Conservation (phyloP, 2,797 vertebrate species). For the Bucorvus abyssinicus region DNA sequence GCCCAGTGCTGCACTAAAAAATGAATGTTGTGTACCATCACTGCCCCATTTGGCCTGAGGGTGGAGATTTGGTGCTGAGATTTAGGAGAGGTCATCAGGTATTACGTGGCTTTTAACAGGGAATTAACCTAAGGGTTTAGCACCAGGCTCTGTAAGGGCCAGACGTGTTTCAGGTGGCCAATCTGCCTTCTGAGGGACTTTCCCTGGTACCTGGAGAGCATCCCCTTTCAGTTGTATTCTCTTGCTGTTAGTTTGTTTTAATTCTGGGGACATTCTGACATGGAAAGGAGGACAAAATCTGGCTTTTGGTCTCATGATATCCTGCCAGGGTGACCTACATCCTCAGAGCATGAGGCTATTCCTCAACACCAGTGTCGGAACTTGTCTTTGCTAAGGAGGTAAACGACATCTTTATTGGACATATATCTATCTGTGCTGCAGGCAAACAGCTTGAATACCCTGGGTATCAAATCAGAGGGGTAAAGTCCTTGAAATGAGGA, state of each 20-base stretch:
- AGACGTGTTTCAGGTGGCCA: neutral
- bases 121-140: neutral
- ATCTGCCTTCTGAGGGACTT: neutral
- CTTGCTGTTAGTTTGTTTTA: neutral
- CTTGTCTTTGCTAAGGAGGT: neutral
- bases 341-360: neutral
- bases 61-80: neutral
- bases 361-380: neutral
- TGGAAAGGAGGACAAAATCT: neutral
- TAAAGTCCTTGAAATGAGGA: neutral
- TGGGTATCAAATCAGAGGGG: neutral
- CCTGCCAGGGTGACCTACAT: neutral
- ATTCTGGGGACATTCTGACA: neutral
- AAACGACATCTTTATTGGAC: neutral
- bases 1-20: neutral
- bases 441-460: neutral
- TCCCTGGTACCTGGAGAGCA: neutral
- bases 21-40: rapidly evolving
- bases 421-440: neutral
- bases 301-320: neutral
- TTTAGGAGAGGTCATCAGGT: neutral
- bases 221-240: neutral
- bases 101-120: neutral
- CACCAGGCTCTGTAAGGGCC: neutral
- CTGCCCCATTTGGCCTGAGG: neutral